Base-by-base conservation (phyloP, 2,113 vertebrate species). In the Myxocyprinus asiaticus region DNA sequence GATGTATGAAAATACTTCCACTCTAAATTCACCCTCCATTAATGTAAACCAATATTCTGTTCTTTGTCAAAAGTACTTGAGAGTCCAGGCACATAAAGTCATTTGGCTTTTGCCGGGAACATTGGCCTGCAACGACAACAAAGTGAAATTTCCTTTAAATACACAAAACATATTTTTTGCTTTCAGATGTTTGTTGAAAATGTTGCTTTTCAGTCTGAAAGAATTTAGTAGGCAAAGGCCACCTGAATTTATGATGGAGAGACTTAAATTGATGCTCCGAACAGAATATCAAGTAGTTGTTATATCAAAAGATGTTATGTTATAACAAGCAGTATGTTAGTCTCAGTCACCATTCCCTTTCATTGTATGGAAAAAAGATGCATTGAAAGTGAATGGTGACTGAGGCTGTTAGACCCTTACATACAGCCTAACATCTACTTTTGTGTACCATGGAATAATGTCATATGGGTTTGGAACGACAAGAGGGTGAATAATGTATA, bases 41-140 rank as follows among this genome's bases (percentile, higher is more conserved):
- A 81, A 85, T 87, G 78, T 77, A 82, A 86, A 63, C 51, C 79
- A 86, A 85, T 88, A 85, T 79, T 4, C 53, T 67, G 58, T 67
- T 66, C 68, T 76, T 62, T 83, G 73, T 22, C 45, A 79, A 48
- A 56, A 12, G 70, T 61, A 22, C 43, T 59, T 58, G 7, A 14
- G 7, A 53, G 68, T 56, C 42, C 43, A 82, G 63, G 22, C 51
- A 67, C 53, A 77, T 17, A 82, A 70, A 63, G 53, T 33, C n/a
- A 69, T 42, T 53, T 51, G 48, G n/a, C 59, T 79, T 44, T 63
- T 17, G 42, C 22, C 53, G 77, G 15, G 43, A 63, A 63, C 48
- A 72, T 15, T 77, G 53, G 22, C 43, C 67, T 62, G 33, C 45
- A 17, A 53, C n/a, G 12, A 15, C 55, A 78, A 73, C 3, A 67